Conservation (phyloP, 2,113 vertebrate species). For the Oreocharis arfaki region DNA sequence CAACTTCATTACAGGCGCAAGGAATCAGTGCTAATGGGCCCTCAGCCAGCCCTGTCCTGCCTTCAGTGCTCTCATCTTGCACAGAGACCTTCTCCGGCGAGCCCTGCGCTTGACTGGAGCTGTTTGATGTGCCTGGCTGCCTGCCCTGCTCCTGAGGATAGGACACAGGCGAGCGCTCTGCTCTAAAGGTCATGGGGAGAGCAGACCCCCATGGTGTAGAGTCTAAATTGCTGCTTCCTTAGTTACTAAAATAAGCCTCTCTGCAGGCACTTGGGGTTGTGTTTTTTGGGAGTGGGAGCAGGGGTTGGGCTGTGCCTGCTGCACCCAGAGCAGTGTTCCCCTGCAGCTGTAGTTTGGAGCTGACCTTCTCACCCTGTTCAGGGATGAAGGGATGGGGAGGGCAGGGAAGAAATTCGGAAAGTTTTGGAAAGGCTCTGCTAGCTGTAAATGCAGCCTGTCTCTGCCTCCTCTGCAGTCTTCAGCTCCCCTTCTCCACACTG, state of each 20-base stretch:
- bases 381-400: background rate
- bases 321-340: background rate
- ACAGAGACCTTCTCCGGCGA: background rate
- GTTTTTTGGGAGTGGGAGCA: background rate
- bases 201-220: background rate
- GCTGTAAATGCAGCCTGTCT: background rate
- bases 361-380: background rate
- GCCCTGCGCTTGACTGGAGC: background rate
- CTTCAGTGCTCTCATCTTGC: background rate
- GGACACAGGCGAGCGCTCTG: background rate
- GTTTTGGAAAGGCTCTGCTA: background rate
- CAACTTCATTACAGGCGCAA: background rate
- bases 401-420: background rate
- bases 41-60: background rate
- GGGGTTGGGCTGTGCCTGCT: background rate
- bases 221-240: background rate
- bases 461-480: background rate
- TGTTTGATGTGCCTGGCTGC: background rate
- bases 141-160: background rate
- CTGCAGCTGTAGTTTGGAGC: background rate
- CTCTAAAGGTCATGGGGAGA: background rate
- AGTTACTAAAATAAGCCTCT: background rate
- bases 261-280: background rate
- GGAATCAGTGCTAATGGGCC: background rate
- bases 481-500: background rate